Evolutionary conservation across 2,113 vertebrate species (phyloP).

Genomic region (Prochilodus magdalenae): DNA sequence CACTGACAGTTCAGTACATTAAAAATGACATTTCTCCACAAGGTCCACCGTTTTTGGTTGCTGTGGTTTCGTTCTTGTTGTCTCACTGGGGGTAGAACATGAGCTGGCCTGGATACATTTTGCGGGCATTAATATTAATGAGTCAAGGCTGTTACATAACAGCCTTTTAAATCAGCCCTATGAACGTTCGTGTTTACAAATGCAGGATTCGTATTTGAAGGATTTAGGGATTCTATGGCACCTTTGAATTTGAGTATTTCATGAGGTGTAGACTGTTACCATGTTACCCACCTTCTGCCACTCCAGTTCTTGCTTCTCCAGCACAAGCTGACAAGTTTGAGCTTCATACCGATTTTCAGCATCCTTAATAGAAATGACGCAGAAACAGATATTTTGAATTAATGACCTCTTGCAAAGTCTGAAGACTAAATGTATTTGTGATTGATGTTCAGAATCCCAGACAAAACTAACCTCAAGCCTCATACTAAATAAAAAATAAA

Average conservation of each 20-base stretch:
- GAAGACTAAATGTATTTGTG: background rate
- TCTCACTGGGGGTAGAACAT: no score
- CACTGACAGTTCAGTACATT: no score
- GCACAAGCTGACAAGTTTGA: constrained; percentile 85
- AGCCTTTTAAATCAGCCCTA: no score
- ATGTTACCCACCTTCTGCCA: constrained; percentile 86
- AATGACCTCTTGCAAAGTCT: background rate
- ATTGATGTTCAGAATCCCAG: background rate
- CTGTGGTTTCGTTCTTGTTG: no score
- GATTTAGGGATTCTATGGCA: background rate
- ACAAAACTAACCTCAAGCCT: background rate
- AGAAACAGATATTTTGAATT: constrained; percentile 1
- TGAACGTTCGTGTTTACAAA: no score
- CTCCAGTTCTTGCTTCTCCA: constrained; percentile 92
- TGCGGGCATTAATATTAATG: no score
- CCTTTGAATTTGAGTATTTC: background rate
- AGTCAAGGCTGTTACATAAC: no score
- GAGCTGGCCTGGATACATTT: no score
- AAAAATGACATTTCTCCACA: no score
- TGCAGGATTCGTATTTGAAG: no score
- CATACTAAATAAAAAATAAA: constrained; percentile 9
- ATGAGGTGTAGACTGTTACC: constrained; percentile 33
- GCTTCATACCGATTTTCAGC: constrained; percentile 85
- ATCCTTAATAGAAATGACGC: constrained; percentile 75
- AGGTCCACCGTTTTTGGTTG: no score